Percentiles rank a stretch among this genome's conserved stretches.
phyloP scores from a whole-genome alignment of 2,888 invertebrate species.

The Heliconius sara region DNA sequence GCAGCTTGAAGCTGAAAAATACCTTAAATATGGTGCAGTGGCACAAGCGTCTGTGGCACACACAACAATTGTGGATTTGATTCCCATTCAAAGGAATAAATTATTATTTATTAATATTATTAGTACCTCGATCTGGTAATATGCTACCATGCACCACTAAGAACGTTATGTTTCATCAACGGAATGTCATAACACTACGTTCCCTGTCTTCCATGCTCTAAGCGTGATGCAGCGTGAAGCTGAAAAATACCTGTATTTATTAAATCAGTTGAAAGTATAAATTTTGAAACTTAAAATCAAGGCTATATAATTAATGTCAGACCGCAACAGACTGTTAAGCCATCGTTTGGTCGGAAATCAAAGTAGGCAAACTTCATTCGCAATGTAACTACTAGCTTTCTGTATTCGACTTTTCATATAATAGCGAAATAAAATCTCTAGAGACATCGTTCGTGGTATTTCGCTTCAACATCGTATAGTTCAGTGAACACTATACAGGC shows the following conservation, averaged over 20 bases:
- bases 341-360: neutral
- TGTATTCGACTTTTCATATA: neutral
- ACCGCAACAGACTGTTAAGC: neutral
- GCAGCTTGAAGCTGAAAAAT: too few relatives aligned
- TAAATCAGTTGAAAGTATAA: too few relatives aligned
- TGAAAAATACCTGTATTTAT: too few relatives aligned
- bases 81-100: too few relatives aligned
- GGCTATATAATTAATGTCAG: neutral
- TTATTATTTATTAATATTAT: too few relatives aligned
- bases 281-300: neutral
- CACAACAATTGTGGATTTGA: too few relatives aligned
- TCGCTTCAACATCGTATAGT: neutral
- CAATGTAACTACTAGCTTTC: slow-evolving; percentile 1
- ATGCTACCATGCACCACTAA: too few relatives aligned
- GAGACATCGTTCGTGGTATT: neutral
- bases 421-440: neutral
- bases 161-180: too few relatives aligned
- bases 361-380: neutral
- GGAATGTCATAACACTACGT: too few relatives aligned
- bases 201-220: too few relatives aligned
- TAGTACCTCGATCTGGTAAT: too few relatives aligned
- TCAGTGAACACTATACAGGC: neutral
- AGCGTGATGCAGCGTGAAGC: too few relatives aligned
- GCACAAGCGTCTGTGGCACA: neutral
- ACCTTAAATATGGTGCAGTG: neutral